Conservation (phyloP, 2,797 vertebrate genomes). For the Novumbra hubbsi region DNA sequence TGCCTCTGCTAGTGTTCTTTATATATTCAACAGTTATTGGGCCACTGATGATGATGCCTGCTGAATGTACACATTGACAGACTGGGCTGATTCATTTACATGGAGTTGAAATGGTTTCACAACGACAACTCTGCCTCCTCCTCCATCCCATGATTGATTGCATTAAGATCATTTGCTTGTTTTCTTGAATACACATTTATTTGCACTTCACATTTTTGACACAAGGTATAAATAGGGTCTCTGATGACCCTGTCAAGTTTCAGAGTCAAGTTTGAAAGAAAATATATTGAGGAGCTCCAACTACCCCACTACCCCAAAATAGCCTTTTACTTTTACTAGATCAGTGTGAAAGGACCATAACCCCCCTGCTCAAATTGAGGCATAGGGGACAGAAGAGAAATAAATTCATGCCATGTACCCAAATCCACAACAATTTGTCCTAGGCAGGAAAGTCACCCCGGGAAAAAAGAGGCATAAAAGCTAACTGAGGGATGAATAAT, state of each 20-base stretch:
- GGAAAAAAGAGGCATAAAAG: conserved; percentile 46
- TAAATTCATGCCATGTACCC: conserved; percentile 56
- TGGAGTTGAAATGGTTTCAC: too few relatives aligned
- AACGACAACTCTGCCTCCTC: too few relatives aligned
- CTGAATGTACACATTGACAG: too few relatives aligned
- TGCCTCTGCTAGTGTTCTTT: too few relatives aligned
- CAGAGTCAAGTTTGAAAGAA: background rate
- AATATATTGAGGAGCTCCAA: background rate
- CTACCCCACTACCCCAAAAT: background rate
- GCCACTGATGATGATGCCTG: too few relatives aligned
- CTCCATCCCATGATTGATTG: too few relatives aligned
- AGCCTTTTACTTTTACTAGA: conserved; percentile 39
- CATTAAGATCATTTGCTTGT: too few relatives aligned
- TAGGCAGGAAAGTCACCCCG: conserved; percentile 60
- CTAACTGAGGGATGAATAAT: conserved; percentile 73
- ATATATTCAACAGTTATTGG: too few relatives aligned
- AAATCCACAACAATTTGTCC: conserved; percentile 68
- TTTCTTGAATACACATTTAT: too few relatives aligned
- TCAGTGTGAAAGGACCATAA: conserved; percentile 18
- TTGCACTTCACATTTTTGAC: too few relatives aligned
- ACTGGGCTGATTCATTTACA: too few relatives aligned
- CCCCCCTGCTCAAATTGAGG: conserved; percentile 46
- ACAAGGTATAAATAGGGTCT: too few relatives aligned
- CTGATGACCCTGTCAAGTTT: background rate
- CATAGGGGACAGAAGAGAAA: conserved; percentile 47